Conservation (phyloP, 2,113 vertebrate species). For the Grammomys dolichurus region DNA sequence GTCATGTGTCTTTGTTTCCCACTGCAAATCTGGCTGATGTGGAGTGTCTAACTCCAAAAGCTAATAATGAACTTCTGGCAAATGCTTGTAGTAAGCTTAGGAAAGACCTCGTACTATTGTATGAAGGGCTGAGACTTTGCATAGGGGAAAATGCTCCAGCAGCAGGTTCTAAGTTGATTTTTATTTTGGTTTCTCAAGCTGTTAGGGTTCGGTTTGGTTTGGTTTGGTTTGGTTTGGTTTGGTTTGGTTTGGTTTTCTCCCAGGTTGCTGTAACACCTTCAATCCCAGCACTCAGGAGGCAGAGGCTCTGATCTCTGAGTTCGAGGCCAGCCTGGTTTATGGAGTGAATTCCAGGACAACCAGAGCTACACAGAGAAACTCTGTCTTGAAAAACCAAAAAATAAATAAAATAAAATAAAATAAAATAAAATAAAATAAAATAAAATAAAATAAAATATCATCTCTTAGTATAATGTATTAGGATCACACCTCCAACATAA, state of each 20-base stretch:
- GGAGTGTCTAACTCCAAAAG: constrained; percentile 5
- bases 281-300: background rate
- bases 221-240: background rate
- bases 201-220: background rate
- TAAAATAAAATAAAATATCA: too few relatives aligned
- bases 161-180: background rate
- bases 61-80: background rate
- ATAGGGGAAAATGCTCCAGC: background rate
- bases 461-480: background rate
- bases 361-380: background rate
- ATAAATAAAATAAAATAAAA: too few relatives aligned
- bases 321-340: background rate
- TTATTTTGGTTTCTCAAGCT: background rate
- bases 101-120: background rate
- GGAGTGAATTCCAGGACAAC: background rate
- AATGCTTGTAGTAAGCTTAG: background rate
- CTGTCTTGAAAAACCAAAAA: background rate
- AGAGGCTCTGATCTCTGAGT: background rate
- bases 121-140: background rate
- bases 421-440: too few relatives aligned
- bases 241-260: background rate
- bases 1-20: background rate
- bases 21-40: background rate
- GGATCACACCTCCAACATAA: background rate
- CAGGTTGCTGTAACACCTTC: background rate